phyloP scores from a whole-genome alignment of 2,888 invertebrate genomes.

The Drosophila robusta region DNA sequence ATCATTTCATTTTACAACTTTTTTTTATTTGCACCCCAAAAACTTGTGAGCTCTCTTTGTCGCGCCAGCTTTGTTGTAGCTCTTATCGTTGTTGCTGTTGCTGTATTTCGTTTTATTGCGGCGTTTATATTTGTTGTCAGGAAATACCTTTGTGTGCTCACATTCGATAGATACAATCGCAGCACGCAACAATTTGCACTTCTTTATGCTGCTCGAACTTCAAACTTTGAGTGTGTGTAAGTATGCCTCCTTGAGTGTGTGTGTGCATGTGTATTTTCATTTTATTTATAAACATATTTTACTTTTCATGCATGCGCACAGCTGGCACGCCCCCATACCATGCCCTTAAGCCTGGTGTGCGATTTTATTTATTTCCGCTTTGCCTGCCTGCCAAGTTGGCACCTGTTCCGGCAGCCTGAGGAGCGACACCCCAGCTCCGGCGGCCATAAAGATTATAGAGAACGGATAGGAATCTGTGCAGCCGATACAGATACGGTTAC shows the following conservation, averaged over 20 bases:
- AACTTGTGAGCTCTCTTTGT: constrained; percentile 47
- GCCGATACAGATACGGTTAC: constrained; percentile 43
- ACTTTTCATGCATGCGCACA: constrained; percentile 73
- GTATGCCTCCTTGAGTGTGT: constrained; percentile 5
- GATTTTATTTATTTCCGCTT: constrained; percentile 75
- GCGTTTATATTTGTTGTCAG: constrained; percentile 77
- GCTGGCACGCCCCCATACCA: constrained; percentile 24
- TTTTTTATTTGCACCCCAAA: constrained; percentile 55
- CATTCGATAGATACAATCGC: constrained; percentile 76
- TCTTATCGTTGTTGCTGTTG: constrained; percentile 24
- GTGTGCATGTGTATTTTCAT: constrained; percentile 35
- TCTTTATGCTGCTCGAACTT: constrained; percentile 74
- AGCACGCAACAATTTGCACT: constrained; percentile 80
- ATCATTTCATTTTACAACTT: constrained; percentile 80
- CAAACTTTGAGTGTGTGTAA: constrained; percentile 55
- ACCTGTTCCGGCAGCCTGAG: constrained; percentile 44
- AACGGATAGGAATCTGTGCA: constrained; percentile 69
- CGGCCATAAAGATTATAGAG: constrained; percentile 58
- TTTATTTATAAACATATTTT: constrained; percentile 73
- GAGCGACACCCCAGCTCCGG: constrained; percentile 17
- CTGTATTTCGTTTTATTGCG: constrained; percentile 65
- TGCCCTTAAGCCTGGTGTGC: constrained; percentile 27
- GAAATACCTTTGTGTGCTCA: constrained; percentile 72
- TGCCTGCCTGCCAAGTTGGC: constrained; percentile 52
- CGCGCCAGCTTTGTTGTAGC: constrained; percentile 24